phyloP scores from a whole-genome alignment of 2,797 vertebrate species.

The Linurgus olivaceus region DNA sequence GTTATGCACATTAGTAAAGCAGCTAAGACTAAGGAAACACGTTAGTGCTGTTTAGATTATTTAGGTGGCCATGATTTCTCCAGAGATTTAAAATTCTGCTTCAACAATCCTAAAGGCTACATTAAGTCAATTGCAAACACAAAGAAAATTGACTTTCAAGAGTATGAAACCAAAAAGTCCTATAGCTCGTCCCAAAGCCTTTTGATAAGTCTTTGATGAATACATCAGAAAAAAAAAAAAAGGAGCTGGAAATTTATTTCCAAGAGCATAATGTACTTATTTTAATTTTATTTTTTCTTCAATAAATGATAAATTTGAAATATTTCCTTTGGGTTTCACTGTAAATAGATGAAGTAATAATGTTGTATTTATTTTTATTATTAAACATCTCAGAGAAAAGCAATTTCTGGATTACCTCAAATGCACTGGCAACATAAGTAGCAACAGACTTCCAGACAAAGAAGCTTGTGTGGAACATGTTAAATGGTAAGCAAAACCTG shows the following conservation, averaged over 20 bases:
- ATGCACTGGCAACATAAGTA: conserved; percentile 49
- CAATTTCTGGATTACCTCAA: conserved; percentile 60
- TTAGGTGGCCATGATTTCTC: not conserved
- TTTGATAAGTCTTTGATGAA: conserved; percentile 68
- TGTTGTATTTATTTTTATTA: conserved; percentile 43
- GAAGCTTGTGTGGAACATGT: conserved; percentile 23
- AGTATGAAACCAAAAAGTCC: conserved; percentile 41
- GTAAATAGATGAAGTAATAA: conserved; percentile 71
- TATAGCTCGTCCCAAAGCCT: conserved; percentile 13
- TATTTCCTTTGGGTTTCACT: conserved; percentile 72
- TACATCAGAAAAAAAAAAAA: conserved; percentile 6
- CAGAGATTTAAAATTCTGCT: conserved; percentile 15
- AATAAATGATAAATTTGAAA: conserved; percentile 66
- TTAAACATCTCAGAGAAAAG: conserved; percentile 41
- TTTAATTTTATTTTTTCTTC: not conserved
- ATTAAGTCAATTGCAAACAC: conserved; percentile 27
- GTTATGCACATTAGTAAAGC: not conserved
- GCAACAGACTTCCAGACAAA: conserved; percentile 36
- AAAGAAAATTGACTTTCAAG: conserved; percentile 50
- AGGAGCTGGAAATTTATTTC: conserved; percentile 64
- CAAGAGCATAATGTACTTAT: conserved; percentile 25
- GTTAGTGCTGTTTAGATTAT: conserved; percentile 47
- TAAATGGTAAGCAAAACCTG: conserved; percentile 35
- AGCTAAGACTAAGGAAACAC: not conserved
- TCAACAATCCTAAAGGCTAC: conserved; percentile 30